These are phyloP conservation scores for Enteromius viviparus DNA, from an alignment of 2,797 vertebrate species.

Conservation along the genomic window DNA sequence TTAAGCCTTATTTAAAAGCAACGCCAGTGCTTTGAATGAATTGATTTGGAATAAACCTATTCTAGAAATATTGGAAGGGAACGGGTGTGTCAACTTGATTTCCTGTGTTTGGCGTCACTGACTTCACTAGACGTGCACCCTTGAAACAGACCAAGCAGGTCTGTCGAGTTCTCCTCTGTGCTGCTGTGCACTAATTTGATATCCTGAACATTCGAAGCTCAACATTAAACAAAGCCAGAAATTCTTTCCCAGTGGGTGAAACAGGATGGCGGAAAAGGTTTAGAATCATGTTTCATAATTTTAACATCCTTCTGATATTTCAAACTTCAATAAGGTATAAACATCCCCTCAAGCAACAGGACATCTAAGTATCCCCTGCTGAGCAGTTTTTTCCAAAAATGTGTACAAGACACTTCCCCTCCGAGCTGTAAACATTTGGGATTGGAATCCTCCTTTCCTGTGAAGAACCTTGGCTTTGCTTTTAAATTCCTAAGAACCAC, in stretches of 20 bases:
- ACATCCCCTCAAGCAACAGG: background rate
- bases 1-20: background rate
- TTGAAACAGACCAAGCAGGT: conserved; percentile 54
- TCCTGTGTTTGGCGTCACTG: conserved; percentile 25
- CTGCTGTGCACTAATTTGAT: background rate
- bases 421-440: conserved; percentile 22
- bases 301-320: conserved; percentile 5
- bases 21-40: background rate
- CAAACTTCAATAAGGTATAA: background rate
- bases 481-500: conserved; percentile 2
- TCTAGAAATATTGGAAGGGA: background rate
- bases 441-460: conserved; percentile 41
- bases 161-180: conserved; percentile 37
- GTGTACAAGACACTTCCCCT: conserved; percentile 41
- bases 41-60: background rate
- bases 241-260: background rate
- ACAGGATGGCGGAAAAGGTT: background rate
- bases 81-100: conserved; percentile 28
- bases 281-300: background rate
- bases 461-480: conserved; percentile 22
- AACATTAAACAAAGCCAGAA: background rate
- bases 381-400: conserved; percentile 11
- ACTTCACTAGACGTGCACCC: background rate
- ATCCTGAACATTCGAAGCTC: background rate
- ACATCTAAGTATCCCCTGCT: conserved; percentile 8